Percentiles rank a stretch among this genome's conserved stretches.
Evolutionary conservation across 2,797 vertebrate genomes (phyloP).

Genomic region (Phalanger gymnotis): DNA sequence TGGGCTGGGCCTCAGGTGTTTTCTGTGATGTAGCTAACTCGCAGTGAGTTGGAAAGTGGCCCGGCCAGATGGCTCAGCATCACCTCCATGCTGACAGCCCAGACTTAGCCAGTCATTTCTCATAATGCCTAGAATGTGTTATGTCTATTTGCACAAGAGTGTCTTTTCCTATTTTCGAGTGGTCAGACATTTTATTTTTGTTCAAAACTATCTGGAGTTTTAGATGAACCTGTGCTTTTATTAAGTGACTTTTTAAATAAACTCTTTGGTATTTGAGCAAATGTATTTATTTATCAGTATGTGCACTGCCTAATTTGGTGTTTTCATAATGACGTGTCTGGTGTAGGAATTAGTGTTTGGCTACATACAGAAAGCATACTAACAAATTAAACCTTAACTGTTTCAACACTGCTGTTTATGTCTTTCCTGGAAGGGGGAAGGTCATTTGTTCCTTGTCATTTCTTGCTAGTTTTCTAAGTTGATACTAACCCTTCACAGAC

Average conservation of each 20-base stretch:
- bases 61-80: constrained; percentile 55
- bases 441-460: background rate
- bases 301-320: constrained; percentile 86
- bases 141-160: constrained; percentile 78
- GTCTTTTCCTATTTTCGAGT: constrained; percentile 87
- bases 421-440: background rate
- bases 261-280: constrained; percentile 83
- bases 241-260: constrained; percentile 84
- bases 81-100: constrained; percentile 78
- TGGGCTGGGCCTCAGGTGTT: constrained; percentile 24
- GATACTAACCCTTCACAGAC: background rate
- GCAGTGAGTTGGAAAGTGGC: constrained; percentile 37
- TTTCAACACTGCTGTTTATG: constrained; percentile 73
- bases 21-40: background rate
- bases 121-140: constrained; percentile 84
- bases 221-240: constrained; percentile 89
- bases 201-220: constrained; percentile 86
- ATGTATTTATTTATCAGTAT: constrained; percentile 86
- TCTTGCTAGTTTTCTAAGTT: background rate
- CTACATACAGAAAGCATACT: constrained; percentile 84
- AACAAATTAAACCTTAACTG: constrained; percentile 87
- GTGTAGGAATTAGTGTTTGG: constrained; percentile 88
- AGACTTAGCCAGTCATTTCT: constrained; percentile 83
- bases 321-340: constrained; percentile 86
- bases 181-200: constrained; percentile 86